Evolutionary conservation across 1,140 invertebrate genomes (phyloP).

Genomic region (Oncopodura yosiiana): DNA sequence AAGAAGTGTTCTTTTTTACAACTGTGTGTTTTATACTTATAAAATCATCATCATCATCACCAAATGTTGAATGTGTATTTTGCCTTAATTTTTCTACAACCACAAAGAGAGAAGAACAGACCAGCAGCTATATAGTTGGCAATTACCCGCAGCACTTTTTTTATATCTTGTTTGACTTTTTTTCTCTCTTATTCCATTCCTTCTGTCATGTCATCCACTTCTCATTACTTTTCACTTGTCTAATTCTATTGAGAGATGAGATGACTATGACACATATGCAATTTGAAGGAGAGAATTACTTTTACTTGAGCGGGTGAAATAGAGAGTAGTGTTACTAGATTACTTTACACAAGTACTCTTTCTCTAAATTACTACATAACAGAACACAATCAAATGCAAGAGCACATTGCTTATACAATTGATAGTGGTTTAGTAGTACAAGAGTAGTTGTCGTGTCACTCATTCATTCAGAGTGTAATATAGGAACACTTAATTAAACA

Average conservation of each 20-base stretch:
- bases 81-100: too few relatives aligned
- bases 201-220: too few relatives aligned
- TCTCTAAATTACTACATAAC: too few relatives aligned
- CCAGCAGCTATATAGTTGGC: not conserved
- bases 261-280: not conserved
- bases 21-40: too few relatives aligned
- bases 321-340: not conserved
- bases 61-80: too few relatives aligned
- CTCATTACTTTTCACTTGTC: too few relatives aligned
- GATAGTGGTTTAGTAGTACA: constrained; percentile 6
- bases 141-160: constrained; percentile 11
- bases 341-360: constrained; percentile 8
- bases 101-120: not conserved
- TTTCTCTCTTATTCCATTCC: constrained; percentile 8
- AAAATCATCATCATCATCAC: too few relatives aligned
- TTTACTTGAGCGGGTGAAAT: not conserved
- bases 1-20: too few relatives aligned
- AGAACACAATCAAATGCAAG: too few relatives aligned
- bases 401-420: constrained; percentile 21
- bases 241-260: not conserved
- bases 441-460: constrained; percentile 8
- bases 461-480: constrained; percentile 8
- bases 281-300: too few relatives aligned
- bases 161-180: not conserved
- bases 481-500: constrained; percentile 28